Evolutionary conservation across 2,888 invertebrate species (phyloP), one percentile per base, ranked within the genome.

Genomic region (Tetanocera ferruginea): DNA sequence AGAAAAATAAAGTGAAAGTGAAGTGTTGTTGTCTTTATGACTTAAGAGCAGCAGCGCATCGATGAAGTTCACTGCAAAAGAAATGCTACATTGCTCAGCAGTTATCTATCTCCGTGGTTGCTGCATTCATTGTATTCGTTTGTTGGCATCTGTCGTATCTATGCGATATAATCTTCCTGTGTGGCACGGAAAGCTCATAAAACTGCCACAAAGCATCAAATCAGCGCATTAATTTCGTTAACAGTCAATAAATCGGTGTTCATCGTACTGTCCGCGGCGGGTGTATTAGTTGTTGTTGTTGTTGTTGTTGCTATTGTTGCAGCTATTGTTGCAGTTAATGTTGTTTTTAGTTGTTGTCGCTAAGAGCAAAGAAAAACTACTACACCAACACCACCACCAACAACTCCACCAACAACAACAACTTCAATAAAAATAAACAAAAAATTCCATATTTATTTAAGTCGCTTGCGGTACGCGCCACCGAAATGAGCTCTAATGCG

Each of bases 201-300:
- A 80, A 75, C 67, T 76, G 78, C 78, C 76, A 76, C 74, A 76
- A 69, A 78, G 64, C 78, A 78, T 78, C 78, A 78, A 80, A 76
- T 80, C 80, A 71, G 70, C 71, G 80, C 79, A 79, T 79, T 79
- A 78, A 79, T 78, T 79, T 79, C 76, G 69, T 79, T 78, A 78
- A 70, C 78, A 79, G 79, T 76, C 78, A 76, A 79, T 78, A 77
- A 79, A 79, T 79, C 79, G 78, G 76, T 57, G 51, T 49, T 23
- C 69, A 23, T 11, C 49, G 6, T 28, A 64, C 28, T 17, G n/a
- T 25, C 51, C 51, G 25, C n/a, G 17, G 69, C 51, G 28, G 67
- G 67, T 43, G 67, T 19, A 17, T 19, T 25, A 5, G 49, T 31
- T 43, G 64, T 5, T 31, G 28, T 76, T 52, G 69, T 14, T 31